These are phyloP conservation scores for Thecophora atra DNA, from an alignment of 2,888 invertebrate genomes.

Conservation along the genomic window DNA sequence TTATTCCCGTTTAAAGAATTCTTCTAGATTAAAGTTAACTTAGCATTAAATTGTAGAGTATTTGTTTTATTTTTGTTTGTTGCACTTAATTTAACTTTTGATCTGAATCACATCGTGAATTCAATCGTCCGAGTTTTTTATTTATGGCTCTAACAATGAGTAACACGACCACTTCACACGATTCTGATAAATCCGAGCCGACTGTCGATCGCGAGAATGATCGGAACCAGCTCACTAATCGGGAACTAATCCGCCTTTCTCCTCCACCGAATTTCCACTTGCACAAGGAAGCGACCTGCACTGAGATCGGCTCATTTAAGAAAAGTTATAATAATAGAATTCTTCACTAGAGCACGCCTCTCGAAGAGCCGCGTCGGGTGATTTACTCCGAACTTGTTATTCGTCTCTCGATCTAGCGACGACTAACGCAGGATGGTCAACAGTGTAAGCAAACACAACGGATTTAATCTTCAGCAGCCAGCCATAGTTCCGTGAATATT, in stretches of 20 bases:
- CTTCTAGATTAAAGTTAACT: too few species aligned
- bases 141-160: too few species aligned
- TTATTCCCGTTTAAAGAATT: too few species aligned
- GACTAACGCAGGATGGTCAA: slow-evolving; percentile 53
- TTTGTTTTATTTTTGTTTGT: too few species aligned
- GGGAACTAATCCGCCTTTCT: background rate
- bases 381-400: slow-evolving; percentile 57
- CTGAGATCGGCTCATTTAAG: background rate
- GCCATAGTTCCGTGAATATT: background rate
- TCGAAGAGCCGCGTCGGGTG: slow-evolving; percentile 33
- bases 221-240: background rate
- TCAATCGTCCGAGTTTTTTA: too few species aligned
- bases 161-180: too few species aligned
- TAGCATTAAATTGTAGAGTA: too few species aligned
- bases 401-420: slow-evolving; percentile 61
- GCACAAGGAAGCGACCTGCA: background rate
- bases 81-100: too few species aligned
- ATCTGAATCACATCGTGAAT: too few species aligned
- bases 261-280: background rate
- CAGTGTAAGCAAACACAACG: slow-evolving; percentile 29
- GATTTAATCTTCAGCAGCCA: slow-evolving; percentile 22
- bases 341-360: background rate
- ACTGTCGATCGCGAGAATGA: background rate
- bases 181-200: too few species aligned
- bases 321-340: background rate